Conservation (phyloP, 2,797 vertebrate genomes). For the Tiaroga cobitis region DNA sequence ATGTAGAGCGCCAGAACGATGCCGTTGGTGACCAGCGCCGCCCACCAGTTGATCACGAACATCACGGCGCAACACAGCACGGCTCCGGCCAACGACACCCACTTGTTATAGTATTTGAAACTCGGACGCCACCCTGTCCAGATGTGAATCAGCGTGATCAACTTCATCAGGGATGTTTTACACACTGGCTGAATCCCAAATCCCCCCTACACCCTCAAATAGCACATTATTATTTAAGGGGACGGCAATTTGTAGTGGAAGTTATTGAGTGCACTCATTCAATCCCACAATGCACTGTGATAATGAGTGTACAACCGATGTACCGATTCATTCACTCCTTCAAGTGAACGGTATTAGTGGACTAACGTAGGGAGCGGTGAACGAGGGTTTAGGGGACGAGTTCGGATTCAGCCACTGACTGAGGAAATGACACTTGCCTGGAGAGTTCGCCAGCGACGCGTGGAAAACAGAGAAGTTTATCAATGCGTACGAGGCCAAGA, state of each 20-base stretch:
- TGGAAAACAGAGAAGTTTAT: slow-evolving; percentile 99
- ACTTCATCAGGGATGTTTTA: background rate
- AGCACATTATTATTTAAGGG: too few relatives aligned
- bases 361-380: too few relatives aligned
- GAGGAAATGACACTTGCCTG: slow-evolving; percentile 78
- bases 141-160: background rate
- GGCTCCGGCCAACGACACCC: slow-evolving; percentile 92
- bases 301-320: too few relatives aligned
- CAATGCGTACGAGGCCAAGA: slow-evolving; percentile 95
- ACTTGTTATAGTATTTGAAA: slow-evolving; percentile 98
- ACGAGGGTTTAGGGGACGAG: too few relatives aligned
- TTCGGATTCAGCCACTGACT: too few relatives aligned
- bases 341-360: too few relatives aligned
- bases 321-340: too few relatives aligned
- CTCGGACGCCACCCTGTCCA: slow-evolving; percentile 93
- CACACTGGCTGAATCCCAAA: background rate
- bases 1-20: slow-evolving; percentile 95
- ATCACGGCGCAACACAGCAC: slow-evolving; percentile 94
- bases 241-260: too few relatives aligned
- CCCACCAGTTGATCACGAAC: slow-evolving; percentile 99
- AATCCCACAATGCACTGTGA: too few relatives aligned
- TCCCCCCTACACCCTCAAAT: too few relatives aligned
- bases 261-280: too few relatives aligned
- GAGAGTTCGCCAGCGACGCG: slow-evolving; percentile 94
- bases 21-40: slow-evolving; percentile 90